Evolutionary conservation across 2,113 vertebrate species (phyloP), one percentile per base, ranked within the genome.

Genomic region (Myotis brandtii): DNA sequence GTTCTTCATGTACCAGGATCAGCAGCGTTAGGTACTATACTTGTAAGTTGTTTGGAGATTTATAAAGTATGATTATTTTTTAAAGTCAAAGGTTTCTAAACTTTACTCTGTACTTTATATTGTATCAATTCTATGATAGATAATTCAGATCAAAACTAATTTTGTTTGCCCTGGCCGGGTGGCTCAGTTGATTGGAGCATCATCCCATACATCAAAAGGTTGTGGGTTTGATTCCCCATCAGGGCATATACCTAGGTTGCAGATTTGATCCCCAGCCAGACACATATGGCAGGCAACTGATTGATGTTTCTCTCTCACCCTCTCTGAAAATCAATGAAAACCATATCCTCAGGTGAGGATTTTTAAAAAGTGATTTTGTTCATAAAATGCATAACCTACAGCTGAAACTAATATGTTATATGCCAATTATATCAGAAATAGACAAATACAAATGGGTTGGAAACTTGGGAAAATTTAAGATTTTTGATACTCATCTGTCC

Each of bases 51-150:
- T 93, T 10, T 94, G n/a, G 14, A 59, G 73, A 73, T 40, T 92
- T 73, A 64, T 64, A 95, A 96, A 94, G 59, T 43, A 89, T 79
- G 12, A 92, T 90, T 76, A 92, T 37, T 96, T 94, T 91, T 76
- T 56, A 34, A 96, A 89, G 37, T 86, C 84, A 96, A 91, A 69
- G 9, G 5, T 77, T 94, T 93, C 37, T 91, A 84, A 95, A 95
- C 46, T 86, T 86, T 91, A 94, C 8, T 69, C 52, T 80, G 14
- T 66, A 16, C 6, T 37, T 95, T 93, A 56, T 82, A 73, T 90
- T 94, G 40, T 66, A 80, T 91, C 40, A 90, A 76, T 89, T 83
- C n/a, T 32, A 83, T 86, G 62, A 93, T 69, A 5, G 40, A 37
- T 76, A 94, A 87, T 27, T 89, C 32, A 96, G 50, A 89, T 66